Evolutionary conservation across 2,797 vertebrate species (phyloP), one percentile per base, ranked within the genome.

Genomic region (Phalloptychus januarius): DNA sequence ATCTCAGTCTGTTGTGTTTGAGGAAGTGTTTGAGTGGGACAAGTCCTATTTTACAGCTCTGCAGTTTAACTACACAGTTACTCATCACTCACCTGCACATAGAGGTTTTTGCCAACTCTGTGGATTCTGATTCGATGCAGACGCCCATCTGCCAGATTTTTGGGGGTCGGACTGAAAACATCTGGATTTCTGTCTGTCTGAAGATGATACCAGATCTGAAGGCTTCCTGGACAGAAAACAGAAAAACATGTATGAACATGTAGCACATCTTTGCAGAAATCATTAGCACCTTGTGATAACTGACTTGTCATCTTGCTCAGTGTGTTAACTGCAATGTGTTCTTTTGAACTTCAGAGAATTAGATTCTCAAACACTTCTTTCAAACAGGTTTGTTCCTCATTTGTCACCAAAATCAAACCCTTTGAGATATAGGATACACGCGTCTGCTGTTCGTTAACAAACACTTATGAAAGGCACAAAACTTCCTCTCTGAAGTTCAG

Each of bases 171-270:
- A 63, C 94, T 96, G 90, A 98, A 97, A 61, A 96, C 92, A 42
- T 97, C 96, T 0, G 94, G 94, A 75, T 93, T 94, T 74, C 94
- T 94, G 88, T 96, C 96, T 0, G 86, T 91, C 87, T 95, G 95
- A 28, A 98, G 93, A 76, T 94, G 96, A 89, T 97, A 98, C 91
- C 96, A 97, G 91, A 99, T 97, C 91, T 99, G 98, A 92, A 99
- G 95, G 88, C 97, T 99, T 94, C 98, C 98, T 99, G 95, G 75
- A 95, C 28, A 81, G 67, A 82, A 72, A 75, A 69, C 72, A 83
- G 12, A 56, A n/a, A 48, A 23, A 65, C 33, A 7, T 45, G 61
- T 16, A 65, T 45, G n/a, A 10, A 33, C 40, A 63, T 20, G 28
- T 28, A 11, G n/a, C 73, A 72, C 31, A 2, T 16, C 23, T 73